Base-by-base conservation (phyloP, 1,140 invertebrate species). In the Aphaenogaster rudis region DNA sequence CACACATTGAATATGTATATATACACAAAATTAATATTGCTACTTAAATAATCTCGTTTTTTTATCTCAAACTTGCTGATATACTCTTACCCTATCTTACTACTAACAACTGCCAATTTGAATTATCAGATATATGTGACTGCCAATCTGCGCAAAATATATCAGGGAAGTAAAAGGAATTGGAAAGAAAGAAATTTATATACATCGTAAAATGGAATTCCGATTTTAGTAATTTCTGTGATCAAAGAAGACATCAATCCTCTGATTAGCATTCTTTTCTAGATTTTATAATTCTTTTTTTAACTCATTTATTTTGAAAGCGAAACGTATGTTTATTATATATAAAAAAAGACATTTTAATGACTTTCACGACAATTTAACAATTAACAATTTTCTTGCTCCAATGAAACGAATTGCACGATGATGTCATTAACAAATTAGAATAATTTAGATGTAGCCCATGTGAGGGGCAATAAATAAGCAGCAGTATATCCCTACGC, bases 361-460 rank as follows among this genome's bases (percentile, higher is more conserved):
- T 42, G n/a, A 3, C 66, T 33, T 69, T 54, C 6, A 8, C 2
- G 17, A 0, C 28, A 67, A 74, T 82, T 45, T 39, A 21, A 84
- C 42, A 61, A 71, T 69, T 69, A 67, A 3, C 28, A 84, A 84
- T 84, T 74, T 84, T 74, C 28, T 84, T 63, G 80, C 54, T 74
- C 28, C 80, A 74, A 61, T 48, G n/a, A 84, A 72, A 74, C 28
- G 67, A 84, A 50, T 84, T 17, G 54, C 50, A 78, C 63, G 74
- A 82, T 52, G 42, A 84, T 90, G 91, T 91, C 71, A 86, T 87
- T 88, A 92, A 91, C 69, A 88, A 91, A 89, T 88, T 92, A 92
- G 76, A 88, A 90, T 88, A 91, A 91, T 87, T 90, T 91, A 91
- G 48, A 78, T 78, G 17, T 88, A 91, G 71, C 13, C 21, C 77